Evolutionary conservation across 2,888 invertebrate species (phyloP), one percentile per base, ranked within the genome.

Genomic region (Scaptomyza tumidula): DNA sequence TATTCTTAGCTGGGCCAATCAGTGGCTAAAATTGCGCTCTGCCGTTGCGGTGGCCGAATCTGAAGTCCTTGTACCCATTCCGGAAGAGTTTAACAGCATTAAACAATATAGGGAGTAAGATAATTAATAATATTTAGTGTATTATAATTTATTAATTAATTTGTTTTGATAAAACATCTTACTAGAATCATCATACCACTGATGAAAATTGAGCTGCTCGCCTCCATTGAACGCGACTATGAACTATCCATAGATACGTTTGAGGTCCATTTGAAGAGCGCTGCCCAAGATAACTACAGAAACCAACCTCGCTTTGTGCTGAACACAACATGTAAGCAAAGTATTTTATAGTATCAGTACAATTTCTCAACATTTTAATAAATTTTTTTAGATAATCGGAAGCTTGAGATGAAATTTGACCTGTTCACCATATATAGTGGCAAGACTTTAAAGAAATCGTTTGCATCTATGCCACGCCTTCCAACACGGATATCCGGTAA

Each of bases 1-100:
- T 70, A 93, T 96, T 71, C 92, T 95, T 6, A 80, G 59, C 2
- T 96, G 96, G 96, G 94, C 94, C 80, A 94, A 95, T 9, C 92
- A 93, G 29, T 96, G 95, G 96, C 87, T 96, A 3, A 90, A 93
- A 61, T 94, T 94, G 75, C 94, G 94, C 11, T 92, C 92, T 59
- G 92, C 93, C 4, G 75, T 86, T 1, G 93, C 94, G 29, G 90
- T 93, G 48, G 93, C 93, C 0, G 93, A 93, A 29, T 89, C 90
- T 49, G 92, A 93, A 45, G 88, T 92, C 5, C 91, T 95, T 2
- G 88, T 93, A 78, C 93, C 93, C 5, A 93, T 95, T 79, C 92
- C 94, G 14, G 93, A 93, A 80, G 90, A 91, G 19, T 96, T 95
- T 88, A 85, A 83, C 3, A 93, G 92, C 49, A 94, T 94, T 80